Conservation (phyloP, 1,140 invertebrate genomes). For the Zaprionus nigranus region DNA sequence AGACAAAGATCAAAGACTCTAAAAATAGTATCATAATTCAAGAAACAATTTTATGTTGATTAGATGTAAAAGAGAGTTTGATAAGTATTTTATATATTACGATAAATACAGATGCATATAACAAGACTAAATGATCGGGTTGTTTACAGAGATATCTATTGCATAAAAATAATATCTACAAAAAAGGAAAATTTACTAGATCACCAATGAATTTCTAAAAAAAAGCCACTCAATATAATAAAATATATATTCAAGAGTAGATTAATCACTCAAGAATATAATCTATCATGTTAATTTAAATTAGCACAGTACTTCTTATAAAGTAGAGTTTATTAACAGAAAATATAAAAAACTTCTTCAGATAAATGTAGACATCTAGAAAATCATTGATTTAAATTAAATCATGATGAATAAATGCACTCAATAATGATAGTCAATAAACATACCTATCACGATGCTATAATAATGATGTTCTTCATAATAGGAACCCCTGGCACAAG, state of each 20-base stretch:
- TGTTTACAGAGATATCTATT: too few relatives aligned
- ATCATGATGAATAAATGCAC: neutral
- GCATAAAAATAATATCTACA: too few relatives aligned
- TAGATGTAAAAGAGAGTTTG: too few relatives aligned
- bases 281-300: neutral
- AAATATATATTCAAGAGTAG: too few relatives aligned
- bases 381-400: neutral
- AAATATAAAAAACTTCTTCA: too few relatives aligned
- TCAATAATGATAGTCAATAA: neutral
- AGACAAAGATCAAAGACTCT: neutral
- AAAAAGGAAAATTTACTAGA: fast-evolving
- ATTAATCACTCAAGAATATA: neutral
- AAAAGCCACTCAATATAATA: too few relatives aligned
- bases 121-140: too few relatives aligned
- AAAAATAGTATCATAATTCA: too few relatives aligned
- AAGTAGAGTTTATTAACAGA: neutral
- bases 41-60: too few relatives aligned
- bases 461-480: neutral
- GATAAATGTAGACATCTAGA: neutral
- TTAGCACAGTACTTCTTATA: neutral
- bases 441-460: neutral
- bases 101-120: too few relatives aligned
- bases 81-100: too few relatives aligned
- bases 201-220: too few relatives aligned
- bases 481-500: neutral